These are phyloP conservation scores for Schlechtendalia chinensis DNA, from an alignment of 1,140 invertebrate species.

Conservation along the genomic window DNA sequence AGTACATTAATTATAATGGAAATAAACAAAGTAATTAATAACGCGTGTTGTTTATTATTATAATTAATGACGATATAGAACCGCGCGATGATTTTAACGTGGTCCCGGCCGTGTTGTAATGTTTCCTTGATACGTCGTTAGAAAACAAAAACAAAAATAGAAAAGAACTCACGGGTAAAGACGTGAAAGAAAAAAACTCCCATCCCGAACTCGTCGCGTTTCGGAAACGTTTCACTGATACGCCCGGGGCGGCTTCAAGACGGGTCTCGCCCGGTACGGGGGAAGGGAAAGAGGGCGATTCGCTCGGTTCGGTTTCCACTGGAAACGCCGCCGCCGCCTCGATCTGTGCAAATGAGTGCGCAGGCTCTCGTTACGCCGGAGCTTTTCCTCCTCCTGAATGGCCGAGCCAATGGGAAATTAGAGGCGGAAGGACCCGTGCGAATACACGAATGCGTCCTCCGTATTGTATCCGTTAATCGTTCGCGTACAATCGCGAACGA, in stretches of 20 bases:
- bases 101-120: too few relatives aligned
- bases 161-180: too few relatives aligned
- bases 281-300: too few relatives aligned
- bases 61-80: conserved; percentile 35
- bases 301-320: conserved; percentile 27
- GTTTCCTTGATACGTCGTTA: too few relatives aligned
- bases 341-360: conserved; percentile 35
- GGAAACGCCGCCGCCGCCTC: conserved; percentile 21
- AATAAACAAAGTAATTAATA: conserved; percentile 44
- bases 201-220: not conserved
- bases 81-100: conserved; percentile 4
- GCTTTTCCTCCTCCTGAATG: conserved; percentile 38
- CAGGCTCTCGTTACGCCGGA: conserved; percentile 39
- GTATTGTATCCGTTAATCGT: not conserved
- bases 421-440: conserved; percentile 38
- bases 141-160: too few relatives aligned
- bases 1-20: conserved; percentile 32
- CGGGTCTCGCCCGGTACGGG: too few relatives aligned
- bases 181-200: too few relatives aligned
- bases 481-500: not conserved
- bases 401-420: conserved; percentile 45
- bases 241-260: not conserved
- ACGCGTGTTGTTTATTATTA: not conserved
- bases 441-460: conserved; percentile 28
- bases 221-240: not conserved